A percentile compares a stretch with the other conserved stretches of the same genome.
phyloP scores from a whole-genome alignment of 2,888 invertebrate genomes.

The Chloromyia formosa region DNA sequence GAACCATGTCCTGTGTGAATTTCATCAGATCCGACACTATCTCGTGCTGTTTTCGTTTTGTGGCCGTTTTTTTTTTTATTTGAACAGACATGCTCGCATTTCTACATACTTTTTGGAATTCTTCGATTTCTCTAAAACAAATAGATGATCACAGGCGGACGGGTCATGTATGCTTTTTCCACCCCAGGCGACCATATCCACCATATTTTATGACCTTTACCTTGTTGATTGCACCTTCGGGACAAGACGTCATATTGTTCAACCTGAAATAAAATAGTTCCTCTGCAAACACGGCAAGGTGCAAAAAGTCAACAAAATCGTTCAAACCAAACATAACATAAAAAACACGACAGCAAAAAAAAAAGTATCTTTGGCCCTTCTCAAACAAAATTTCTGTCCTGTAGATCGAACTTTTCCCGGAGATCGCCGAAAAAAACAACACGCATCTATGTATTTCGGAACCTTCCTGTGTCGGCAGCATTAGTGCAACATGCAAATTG shows the following conservation, averaged over 20 bases:
- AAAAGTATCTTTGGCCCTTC: neutral
- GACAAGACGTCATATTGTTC: neutral
- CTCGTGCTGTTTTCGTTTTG: neutral
- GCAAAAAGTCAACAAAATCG: neutral
- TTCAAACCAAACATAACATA: neutral
- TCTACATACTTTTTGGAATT: neutral
- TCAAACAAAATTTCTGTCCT: neutral
- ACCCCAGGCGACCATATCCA: neutral
- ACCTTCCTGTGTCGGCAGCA: neutral
- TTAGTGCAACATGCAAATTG: neutral
- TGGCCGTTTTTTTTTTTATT: neutral
- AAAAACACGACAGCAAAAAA: too few relatives aligned
- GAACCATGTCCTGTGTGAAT: neutral
- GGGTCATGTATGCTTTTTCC: neutral
- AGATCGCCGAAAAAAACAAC: neutral
- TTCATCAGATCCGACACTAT: neutral
- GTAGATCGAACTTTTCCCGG: neutral
- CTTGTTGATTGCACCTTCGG: neutral
- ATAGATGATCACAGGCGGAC: neutral
- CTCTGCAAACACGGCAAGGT: slow-evolving; percentile 1
- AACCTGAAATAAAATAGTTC: neutral
- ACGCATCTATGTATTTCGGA: neutral
- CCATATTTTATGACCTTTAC: neutral
- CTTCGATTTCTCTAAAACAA: neutral
- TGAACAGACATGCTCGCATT: neutral